Evolutionary conservation across 1,140 invertebrate species (phyloP).

Genomic region (Linepithema humile): DNA sequence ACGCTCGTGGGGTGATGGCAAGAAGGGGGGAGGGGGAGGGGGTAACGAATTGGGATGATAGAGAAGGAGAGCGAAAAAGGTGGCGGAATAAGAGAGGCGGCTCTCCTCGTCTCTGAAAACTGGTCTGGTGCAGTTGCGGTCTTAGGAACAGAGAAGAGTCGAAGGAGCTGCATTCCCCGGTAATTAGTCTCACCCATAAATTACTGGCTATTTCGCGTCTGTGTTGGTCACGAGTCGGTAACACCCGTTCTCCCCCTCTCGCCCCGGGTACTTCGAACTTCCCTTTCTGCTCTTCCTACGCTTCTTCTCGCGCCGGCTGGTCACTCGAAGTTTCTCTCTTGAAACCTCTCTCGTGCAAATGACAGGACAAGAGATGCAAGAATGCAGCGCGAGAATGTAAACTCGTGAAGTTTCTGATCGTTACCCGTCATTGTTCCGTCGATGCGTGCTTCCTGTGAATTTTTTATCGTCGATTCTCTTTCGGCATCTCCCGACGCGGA

Average conservation of each 20-base stretch:
- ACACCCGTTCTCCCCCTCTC: constrained; percentile 27
- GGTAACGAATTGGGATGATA: constrained; percentile 28
- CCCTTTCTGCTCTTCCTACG: constrained; percentile 42
- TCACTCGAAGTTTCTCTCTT: constrained; percentile 14
- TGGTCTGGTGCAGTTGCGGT: constrained; percentile 69
- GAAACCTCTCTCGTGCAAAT: no score
- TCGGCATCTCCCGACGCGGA: background rate
- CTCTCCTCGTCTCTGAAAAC: constrained; percentile 69
- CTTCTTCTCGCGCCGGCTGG: constrained; percentile 11
- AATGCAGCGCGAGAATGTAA: background rate
- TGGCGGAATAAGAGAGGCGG: constrained; percentile 53
- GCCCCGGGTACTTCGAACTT: background rate
- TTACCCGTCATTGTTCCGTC: background rate
- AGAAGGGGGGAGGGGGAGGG: constrained; percentile 27
- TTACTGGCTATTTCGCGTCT: constrained; percentile 80
- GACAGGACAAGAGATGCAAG: background rate
- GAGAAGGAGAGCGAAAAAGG: constrained; percentile 37
- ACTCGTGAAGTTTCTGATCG: background rate
- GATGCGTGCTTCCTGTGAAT: background rate
- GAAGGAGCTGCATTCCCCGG: constrained; percentile 81
- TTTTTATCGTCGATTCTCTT: background rate
- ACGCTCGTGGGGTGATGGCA: background rate
- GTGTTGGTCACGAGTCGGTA: constrained; percentile 71
- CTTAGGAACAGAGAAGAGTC: constrained; percentile 75
- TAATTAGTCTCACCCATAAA: constrained; percentile 83